Evolutionary conservation across 2,113 vertebrate genomes (phyloP).

Genomic region (Nothobranchius furzeri): DNA sequence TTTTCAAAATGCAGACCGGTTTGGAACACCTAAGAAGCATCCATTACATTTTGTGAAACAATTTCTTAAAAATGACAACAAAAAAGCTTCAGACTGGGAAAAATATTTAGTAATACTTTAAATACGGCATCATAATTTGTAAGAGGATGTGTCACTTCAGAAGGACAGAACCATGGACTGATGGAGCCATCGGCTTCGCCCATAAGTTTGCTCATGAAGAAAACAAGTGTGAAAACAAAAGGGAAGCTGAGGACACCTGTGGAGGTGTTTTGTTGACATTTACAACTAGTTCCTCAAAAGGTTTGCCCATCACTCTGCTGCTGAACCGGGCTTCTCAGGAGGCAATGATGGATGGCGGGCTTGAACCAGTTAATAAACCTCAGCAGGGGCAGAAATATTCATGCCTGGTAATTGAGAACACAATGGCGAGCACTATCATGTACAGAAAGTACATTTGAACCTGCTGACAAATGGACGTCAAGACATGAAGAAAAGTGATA

Average conservation of each 20-base stretch:
- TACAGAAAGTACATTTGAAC: constrained; percentile 37
- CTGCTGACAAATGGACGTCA: constrained; percentile 34
- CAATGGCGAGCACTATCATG: constrained; percentile 38
- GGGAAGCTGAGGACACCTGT: constrained; percentile 36
- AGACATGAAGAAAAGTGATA: constrained; percentile 17
- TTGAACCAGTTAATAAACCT: constrained; percentile 65
- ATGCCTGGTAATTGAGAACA: constrained; percentile 61
- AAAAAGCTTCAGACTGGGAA: too few relatives aligned
- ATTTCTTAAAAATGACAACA: constrained; percentile 82
- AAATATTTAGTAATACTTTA: too few relatives aligned
- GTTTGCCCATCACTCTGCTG: constrained; percentile 59
- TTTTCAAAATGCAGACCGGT: constrained; percentile 91
- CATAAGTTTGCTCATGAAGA: constrained; percentile 52
- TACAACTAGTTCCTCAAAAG: constrained; percentile 63
- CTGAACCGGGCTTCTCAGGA: constrained; percentile 39
- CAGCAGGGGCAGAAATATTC: constrained; percentile 65
- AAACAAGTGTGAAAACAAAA: constrained; percentile 38
- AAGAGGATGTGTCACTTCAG: neutral
- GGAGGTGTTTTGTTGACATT: constrained; percentile 69
- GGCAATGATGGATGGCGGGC: constrained; percentile 62
- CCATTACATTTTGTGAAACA: constrained; percentile 93
- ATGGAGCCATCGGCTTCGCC: constrained; percentile 25
- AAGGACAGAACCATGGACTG: neutral
- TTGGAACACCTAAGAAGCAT: constrained; percentile 86
- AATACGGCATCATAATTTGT: neutral